Evolutionary conservation across 2,888 invertebrate species (phyloP), one percentile per base, ranked within the genome.

Genomic region (Phasia obesa): DNA sequence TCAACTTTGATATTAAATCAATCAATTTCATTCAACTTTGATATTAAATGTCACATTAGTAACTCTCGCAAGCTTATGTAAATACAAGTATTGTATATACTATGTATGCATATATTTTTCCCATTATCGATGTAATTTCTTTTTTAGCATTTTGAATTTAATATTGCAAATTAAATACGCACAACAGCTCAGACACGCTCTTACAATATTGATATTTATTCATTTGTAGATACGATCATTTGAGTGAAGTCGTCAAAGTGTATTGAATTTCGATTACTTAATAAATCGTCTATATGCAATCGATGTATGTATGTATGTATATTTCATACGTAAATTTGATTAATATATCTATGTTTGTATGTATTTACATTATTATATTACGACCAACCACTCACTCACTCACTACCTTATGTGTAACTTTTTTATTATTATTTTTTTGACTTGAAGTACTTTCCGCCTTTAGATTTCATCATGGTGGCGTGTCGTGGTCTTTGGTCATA

Each of bases 191-290:
- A 2, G 2, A 70, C 6, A 47, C 27, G 4, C 17, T 15, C 4
- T 47, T 31, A 23, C 7, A 42, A 19, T 19, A 62, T 42, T 35
- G 19, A n/a, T 15, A 62, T 51, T 11, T 13, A 60, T 53, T 62
- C 11, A 17, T 21, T 27, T 51, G n/a, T 27, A 19, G 13, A 42
- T 21, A 57, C 19, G 6, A 47, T 6, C 17, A 15, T 27, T 31
- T 38, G 47, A 23, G 31, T 51, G 4, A 31, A 69, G 53, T 53
- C 31, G 42, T 62, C 62, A 19, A 23, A 57, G 53, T 60, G 60
- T 44, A 69, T 77, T 77, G 31, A 53, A 77, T 62, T 77, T 53
- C 55, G 70, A 77, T 77, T 70, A 70, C 35, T 70, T 70, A 77
- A 77, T 77, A 55, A 64, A 64, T 15, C 25, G 47, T 49, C 2